A percentile compares a stretch with the other conserved stretches of the same genome.
Evolutionary conservation across 2,888 invertebrate species (phyloP).

Genomic region (Drosophila meridionalis): DNA sequence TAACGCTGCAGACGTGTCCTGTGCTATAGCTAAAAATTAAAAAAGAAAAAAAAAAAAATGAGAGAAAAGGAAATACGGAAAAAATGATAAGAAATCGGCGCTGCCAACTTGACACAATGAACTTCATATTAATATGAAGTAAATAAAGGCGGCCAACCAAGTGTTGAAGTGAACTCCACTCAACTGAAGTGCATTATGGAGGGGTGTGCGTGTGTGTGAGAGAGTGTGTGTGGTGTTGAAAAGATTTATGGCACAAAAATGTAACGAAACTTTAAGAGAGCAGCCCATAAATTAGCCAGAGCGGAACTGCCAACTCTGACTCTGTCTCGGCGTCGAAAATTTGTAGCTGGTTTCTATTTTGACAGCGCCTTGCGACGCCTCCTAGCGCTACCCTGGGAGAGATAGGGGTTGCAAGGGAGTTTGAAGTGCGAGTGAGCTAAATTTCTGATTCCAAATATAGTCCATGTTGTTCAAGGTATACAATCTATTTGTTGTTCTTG

Average conservation of each 20-base stretch:
- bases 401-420: not conserved
- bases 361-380: conserved; percentile 41
- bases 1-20: conserved; percentile 42
- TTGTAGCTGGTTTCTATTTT: conserved; percentile 52
- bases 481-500: no score
- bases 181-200: conserved; percentile 62
- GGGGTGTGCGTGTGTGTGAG: conserved; percentile 6
- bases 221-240: conserved; percentile 55
- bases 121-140: conserved; percentile 78
- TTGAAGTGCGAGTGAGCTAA: not conserved
- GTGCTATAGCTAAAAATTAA: conserved; percentile 48
- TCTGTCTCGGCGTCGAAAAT: conserved; percentile 30
- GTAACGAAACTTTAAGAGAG: conserved; percentile 72
- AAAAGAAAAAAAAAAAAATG: conserved; percentile 24
- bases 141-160: conserved; percentile 68
- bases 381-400: conserved; percentile 29
- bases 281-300: conserved; percentile 71
- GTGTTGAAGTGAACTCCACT: conserved; percentile 52
- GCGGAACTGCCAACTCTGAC: conserved; percentile 34
- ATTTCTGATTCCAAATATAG: not conserved
- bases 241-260: conserved; percentile 77
- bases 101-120: conserved; percentile 80
- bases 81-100: conserved; percentile 77
- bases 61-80: conserved; percentile 26
- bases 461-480: not conserved